Conservation (phyloP, 2,113 vertebrate species). For the Athene cunicularia region DNA sequence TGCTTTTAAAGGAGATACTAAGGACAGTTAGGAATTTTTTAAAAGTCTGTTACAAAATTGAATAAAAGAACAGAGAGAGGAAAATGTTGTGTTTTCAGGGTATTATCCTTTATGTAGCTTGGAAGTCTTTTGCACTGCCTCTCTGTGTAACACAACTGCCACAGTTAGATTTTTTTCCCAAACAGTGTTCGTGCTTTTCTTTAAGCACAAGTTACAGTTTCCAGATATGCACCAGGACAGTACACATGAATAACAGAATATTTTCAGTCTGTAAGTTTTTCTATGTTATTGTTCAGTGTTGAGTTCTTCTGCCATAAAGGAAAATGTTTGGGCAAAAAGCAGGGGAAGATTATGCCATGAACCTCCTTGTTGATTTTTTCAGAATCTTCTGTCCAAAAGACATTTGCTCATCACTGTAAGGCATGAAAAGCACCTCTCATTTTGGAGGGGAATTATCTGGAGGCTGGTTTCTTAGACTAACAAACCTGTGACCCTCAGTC, state of each 20-base stretch:
- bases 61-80: neutral
- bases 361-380: neutral
- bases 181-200: neutral
- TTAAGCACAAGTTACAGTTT: neutral
- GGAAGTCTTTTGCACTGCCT: neutral
- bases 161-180: neutral
- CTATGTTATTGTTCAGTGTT: neutral
- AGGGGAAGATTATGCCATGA: neutral
- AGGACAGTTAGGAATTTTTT: neutral
- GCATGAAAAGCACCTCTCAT: neutral
- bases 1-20: neutral
- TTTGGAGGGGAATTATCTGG: neutral
- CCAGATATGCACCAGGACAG: neutral
- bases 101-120: neutral
- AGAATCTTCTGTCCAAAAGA: neutral
- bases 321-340: neutral
- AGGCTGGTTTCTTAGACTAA: neutral
- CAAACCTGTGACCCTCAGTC: neutral
- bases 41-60: neutral
- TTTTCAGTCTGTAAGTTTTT: neutral
- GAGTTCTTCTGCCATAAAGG: neutral
- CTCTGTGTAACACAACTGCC: neutral
- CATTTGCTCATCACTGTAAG: neutral
- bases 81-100: neutral
- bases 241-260: accelerated